Percentiles rank a stretch among this genome's conserved stretches.
These are phyloP conservation scores for Rana temporaria DNA, from an alignment of 2,113 vertebrate genomes.

Conservation along the genomic window DNA sequence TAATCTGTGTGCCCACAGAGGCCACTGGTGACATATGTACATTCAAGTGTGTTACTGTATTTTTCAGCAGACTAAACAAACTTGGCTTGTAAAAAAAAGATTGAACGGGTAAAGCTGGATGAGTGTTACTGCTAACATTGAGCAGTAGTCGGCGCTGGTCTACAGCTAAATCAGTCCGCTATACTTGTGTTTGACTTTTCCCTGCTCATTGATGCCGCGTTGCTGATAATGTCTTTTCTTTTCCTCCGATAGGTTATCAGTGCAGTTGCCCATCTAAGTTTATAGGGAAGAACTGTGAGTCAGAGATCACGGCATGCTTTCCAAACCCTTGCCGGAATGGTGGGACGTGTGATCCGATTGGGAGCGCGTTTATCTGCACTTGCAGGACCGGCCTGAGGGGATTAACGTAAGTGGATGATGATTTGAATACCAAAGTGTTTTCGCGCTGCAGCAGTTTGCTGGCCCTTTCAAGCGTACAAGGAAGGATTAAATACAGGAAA, in stretches of 20 bases:
- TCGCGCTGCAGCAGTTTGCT: background rate
- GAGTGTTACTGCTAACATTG: no score
- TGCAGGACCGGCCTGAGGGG: conserved; percentile 91
- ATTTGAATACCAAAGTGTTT: background rate
- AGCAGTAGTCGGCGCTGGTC: no score
- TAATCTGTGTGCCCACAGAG: no score
- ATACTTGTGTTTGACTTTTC: background rate
- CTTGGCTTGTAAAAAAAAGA: no score
- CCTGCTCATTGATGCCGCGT: no score
- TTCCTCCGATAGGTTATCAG: conserved; percentile 82
- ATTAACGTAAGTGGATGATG: conserved; percentile 81
- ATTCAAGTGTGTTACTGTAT: no score
- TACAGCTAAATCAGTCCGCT: no score
- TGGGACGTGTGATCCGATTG: conserved; percentile 88
- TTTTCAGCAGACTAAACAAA: no score
- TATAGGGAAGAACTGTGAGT: conserved; percentile 93
- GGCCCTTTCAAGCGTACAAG: background rate
- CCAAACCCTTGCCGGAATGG: conserved; percentile 93
- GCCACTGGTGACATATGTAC: no score
- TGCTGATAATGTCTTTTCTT: conserved; percentile 17
- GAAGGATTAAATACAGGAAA: no score
- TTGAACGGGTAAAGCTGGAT: no score
- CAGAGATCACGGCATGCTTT: conserved; percentile 90
- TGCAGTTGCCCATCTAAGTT: conserved; percentile 89
- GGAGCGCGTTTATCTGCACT: conserved; percentile 91